These are phyloP conservation scores for Xestoiulus laeticollis DNA, from an alignment of 2,888 invertebrate genomes.

Conservation along the genomic window DNA sequence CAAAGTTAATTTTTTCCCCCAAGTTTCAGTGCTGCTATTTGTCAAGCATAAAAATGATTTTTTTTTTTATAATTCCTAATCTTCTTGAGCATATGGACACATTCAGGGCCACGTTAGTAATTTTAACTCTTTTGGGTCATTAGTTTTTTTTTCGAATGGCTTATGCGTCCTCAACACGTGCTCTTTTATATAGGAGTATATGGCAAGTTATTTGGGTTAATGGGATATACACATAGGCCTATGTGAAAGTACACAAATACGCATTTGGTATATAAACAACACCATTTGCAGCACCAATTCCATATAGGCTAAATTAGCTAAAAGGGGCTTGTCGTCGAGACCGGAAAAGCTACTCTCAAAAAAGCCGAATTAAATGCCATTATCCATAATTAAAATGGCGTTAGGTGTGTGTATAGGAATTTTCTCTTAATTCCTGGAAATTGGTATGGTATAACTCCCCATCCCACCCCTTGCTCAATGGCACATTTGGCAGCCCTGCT, in stretches of 20 bases:
- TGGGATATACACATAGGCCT: conserved; percentile 8
- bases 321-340: neutral
- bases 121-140: neutral
- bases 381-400: neutral
- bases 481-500: neutral
- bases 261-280: conserved; percentile 9
- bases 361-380: neutral
- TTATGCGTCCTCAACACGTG: neutral
- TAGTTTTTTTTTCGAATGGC: neutral
- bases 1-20: too few species aligned
- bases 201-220: conserved; percentile 27
- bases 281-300: neutral
- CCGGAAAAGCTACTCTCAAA: neutral
- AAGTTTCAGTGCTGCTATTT: too few species aligned
- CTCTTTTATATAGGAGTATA: neutral
- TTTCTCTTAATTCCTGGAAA: conserved; percentile 7
- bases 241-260: neutral
- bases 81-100: neutral
- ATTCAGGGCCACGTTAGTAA: neutral
- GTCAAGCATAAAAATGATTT: neutral
- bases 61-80: neutral
- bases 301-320: neutral
- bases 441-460: neutral
- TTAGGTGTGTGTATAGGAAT: neutral
- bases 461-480: neutral